phyloP scores from a whole-genome alignment of 2,113 vertebrate genomes.

The Papio anubis region DNA sequence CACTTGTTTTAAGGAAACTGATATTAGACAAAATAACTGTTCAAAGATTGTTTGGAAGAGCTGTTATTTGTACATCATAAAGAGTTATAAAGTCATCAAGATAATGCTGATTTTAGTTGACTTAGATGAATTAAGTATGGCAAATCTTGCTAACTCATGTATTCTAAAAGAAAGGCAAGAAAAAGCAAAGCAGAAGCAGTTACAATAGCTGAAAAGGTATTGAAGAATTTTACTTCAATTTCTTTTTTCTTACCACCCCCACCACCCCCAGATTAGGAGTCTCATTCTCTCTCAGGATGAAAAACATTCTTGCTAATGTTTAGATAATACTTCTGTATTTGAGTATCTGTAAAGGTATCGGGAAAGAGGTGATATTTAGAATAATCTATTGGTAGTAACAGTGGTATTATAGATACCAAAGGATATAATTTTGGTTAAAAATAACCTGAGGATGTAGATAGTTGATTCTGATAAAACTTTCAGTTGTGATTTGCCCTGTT shows the following conservation, averaged over 20 bases:
- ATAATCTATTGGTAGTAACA: not conserved
- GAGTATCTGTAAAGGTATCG: not conserved
- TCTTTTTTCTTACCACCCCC: not conserved
- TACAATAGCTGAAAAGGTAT: not conserved
- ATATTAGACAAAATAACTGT: not conserved
- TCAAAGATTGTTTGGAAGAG: constrained; percentile 9
- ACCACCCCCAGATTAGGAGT: not conserved
- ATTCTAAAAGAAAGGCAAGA: not conserved
- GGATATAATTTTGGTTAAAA: not conserved
- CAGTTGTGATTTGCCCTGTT: not conserved
- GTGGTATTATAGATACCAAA: not conserved
- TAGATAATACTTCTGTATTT: not conserved
- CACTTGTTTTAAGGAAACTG: not conserved
- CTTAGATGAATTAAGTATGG: not conserved
- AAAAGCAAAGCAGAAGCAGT: not conserved
- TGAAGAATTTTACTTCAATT: not conserved
- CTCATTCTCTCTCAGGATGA: not conserved
- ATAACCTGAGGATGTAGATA: not conserved
- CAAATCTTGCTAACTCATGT: not conserved
- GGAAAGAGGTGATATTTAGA: not conserved
- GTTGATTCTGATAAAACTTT: not conserved
- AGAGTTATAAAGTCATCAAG: not conserved
- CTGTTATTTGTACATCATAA: not conserved
- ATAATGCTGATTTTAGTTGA: not conserved
- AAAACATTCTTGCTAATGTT: not conserved